These are phyloP conservation scores for Cynopterus sphinx DNA, from an alignment of 2,797 vertebrate species.

Conservation along the genomic window DNA sequence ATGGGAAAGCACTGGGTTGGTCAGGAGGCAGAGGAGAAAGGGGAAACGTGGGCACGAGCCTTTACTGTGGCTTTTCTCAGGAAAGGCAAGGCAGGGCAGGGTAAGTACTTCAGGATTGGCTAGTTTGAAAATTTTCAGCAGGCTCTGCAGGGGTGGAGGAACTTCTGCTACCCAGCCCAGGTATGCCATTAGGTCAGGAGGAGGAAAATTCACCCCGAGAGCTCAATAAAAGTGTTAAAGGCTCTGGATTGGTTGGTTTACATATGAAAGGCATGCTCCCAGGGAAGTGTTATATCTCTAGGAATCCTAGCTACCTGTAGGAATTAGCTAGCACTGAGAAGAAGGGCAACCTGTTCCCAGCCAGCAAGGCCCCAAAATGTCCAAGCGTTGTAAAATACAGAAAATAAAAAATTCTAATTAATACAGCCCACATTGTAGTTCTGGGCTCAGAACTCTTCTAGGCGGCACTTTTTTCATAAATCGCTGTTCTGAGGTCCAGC, in stretches of 20 bases:
- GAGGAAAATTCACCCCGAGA: not conserved
- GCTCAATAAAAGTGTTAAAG: not conserved
- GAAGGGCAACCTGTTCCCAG: not conserved
- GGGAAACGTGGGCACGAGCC: not conserved
- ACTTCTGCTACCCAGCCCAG: not conserved
- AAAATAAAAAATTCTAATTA: not conserved
- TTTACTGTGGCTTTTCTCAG: not conserved
- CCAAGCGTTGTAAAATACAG: not conserved
- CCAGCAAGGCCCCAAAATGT: not conserved
- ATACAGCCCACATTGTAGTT: not conserved
- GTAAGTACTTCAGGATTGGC: not conserved
- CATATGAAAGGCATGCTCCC: not conserved
- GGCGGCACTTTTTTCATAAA: not conserved
- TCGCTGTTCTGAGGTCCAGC: not conserved
- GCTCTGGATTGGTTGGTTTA: not conserved
- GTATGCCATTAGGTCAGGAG: not conserved
- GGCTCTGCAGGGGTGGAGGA: not conserved
- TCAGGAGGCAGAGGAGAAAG: not conserved
- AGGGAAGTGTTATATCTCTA: not conserved
- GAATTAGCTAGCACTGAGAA: not conserved
- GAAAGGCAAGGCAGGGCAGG: not conserved
- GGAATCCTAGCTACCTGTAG: not conserved
- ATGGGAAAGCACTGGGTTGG: not conserved
- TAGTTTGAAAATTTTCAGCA: not conserved
- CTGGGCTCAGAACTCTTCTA: not conserved